phyloP scores from a whole-genome alignment of 2,113 vertebrate species.

The Ascaphus truei region DNA sequence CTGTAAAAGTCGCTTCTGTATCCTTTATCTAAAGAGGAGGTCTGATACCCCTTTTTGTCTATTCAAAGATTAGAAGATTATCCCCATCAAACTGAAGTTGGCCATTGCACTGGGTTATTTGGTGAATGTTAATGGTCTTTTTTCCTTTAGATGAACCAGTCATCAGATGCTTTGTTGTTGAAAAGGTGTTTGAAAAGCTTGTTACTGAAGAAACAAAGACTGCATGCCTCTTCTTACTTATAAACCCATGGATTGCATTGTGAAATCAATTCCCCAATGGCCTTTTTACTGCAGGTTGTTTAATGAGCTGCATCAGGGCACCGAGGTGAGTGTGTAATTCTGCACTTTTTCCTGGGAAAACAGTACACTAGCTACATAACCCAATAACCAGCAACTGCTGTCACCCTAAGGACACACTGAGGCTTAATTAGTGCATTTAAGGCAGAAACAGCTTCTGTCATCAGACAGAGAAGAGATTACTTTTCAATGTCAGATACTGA shows the following conservation, averaged over 20 bases:
- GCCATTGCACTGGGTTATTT: too few species aligned
- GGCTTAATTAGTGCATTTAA: conserved; percentile 13
- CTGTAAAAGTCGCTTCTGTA: too few species aligned
- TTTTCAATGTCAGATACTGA: neutral
- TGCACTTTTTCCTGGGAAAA: neutral
- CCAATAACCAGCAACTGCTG: neutral
- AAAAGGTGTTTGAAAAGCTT: neutral
- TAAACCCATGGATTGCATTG: neutral
- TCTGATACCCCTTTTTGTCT: too few species aligned
- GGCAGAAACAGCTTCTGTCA: neutral
- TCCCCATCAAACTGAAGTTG: too few species aligned
- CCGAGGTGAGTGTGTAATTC: neutral
- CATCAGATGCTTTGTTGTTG: too few species aligned
- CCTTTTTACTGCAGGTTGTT: neutral
- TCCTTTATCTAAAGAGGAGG: too few species aligned
- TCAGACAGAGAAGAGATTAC: neutral
- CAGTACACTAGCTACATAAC: neutral
- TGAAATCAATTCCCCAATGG: conserved; percentile 4
- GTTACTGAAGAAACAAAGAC: neutral
- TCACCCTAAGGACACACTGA: neutral
- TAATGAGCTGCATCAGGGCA: conserved; percentile 25
- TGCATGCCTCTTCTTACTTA: neutral
- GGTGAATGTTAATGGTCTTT: too few species aligned
- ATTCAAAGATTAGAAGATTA: too few species aligned
- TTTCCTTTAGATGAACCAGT: neutral